These are phyloP conservation scores for Dolichoris vasculosae DNA, from an alignment of 1,140 invertebrate genomes.

Conservation along the genomic window DNA sequence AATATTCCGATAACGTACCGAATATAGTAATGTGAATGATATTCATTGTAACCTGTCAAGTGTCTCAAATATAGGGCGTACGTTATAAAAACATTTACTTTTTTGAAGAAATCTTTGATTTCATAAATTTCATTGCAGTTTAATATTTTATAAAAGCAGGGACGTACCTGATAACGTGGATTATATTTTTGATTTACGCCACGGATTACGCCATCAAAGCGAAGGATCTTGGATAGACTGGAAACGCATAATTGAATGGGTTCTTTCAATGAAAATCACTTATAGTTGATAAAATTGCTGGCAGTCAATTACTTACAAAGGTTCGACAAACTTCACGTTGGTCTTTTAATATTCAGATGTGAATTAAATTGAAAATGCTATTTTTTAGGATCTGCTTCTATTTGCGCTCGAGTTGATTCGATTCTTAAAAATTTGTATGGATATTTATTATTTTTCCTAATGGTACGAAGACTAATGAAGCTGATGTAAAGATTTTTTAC, in stretches of 20 bases:
- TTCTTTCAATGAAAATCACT: slow-evolving; percentile 48
- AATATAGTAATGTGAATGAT: too few relatives aligned
- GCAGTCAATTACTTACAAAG: slow-evolving; percentile 1
- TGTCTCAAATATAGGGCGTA: too few relatives aligned
- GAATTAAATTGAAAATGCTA: slow-evolving; percentile 49
- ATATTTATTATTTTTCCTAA: background rate
- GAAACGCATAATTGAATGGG: background rate
- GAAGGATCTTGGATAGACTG: too few relatives aligned
- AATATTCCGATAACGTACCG: background rate
- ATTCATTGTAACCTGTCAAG: too few relatives aligned
- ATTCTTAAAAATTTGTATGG: background rate
- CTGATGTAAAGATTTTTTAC: background rate
- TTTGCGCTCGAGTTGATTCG: background rate
- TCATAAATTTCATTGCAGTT: too few relatives aligned
- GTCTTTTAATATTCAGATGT: slow-evolving; percentile 10
- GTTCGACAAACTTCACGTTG: background rate
- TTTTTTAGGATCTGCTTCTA: slow-evolving; percentile 5
- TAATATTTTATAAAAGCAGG: too few relatives aligned
- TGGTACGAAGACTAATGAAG: background rate
- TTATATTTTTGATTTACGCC: too few relatives aligned
- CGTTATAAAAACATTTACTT: too few relatives aligned
- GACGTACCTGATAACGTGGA: too few relatives aligned
- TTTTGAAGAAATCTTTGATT: too few relatives aligned
- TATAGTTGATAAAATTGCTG: slow-evolving; percentile 37
- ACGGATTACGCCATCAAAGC: too few relatives aligned